Conservation (phyloP, 2,113 vertebrate genomes). For the Pluvialis apricaria region DNA sequence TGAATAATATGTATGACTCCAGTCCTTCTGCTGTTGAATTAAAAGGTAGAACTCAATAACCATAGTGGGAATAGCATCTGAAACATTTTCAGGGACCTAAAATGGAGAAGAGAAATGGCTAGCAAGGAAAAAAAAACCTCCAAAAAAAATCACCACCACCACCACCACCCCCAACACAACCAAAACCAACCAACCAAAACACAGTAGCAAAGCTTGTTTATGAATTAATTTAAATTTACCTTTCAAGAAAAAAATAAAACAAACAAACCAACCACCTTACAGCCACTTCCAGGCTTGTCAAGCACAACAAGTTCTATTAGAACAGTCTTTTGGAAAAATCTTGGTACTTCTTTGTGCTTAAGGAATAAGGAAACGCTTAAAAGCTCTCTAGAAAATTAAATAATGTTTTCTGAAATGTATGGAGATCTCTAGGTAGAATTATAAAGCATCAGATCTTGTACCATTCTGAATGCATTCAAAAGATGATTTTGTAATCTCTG, state of each 20-base stretch:
- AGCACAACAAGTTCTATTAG: background rate
- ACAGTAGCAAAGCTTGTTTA: background rate
- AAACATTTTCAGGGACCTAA: background rate
- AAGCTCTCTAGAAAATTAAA: background rate
- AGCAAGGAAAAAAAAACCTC: background rate
- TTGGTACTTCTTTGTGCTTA: background rate
- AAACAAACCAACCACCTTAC: background rate
- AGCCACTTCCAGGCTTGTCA: background rate
- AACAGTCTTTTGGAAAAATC: background rate
- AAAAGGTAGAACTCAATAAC: background rate
- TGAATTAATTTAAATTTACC: background rate
- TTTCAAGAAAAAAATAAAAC: background rate
- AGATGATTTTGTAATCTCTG: background rate
- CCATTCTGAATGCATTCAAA: background rate
- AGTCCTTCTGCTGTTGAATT: background rate
- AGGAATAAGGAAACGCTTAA: background rate
- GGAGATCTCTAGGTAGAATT: background rate
- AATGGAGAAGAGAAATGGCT: background rate
- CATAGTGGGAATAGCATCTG: background rate
- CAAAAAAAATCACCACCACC: accelerated
- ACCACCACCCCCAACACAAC: background rate
- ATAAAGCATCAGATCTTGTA: background rate
- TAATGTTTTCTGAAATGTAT: background rate
- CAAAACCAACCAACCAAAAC: background rate
- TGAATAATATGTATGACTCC: background rate